Percentiles rank a stretch among this genome's conserved stretches.
Evolutionary conservation across 2,113 vertebrate genomes (phyloP).

Genomic region (Tragelaphus buxtoni): DNA sequence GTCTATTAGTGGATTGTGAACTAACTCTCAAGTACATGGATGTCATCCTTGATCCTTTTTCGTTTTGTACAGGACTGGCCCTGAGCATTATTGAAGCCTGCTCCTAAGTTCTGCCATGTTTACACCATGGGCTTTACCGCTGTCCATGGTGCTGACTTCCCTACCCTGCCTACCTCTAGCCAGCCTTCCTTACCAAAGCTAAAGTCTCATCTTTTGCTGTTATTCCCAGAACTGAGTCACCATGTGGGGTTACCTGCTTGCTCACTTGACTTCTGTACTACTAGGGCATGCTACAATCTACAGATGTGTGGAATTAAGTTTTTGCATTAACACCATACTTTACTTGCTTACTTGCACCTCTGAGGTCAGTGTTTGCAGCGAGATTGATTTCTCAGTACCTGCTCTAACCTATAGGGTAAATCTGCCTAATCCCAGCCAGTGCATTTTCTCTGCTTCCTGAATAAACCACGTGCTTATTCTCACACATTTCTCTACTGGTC

Average conservation of each 20-base stretch:
- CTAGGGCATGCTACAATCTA: background rate
- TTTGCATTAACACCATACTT: background rate
- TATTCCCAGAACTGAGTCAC: too few species aligned
- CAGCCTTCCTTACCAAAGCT: background rate
- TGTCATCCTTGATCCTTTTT: background rate
- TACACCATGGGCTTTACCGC: rapidly evolving
- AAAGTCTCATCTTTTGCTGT: background rate
- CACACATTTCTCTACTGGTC: background rate
- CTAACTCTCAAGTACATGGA: background rate
- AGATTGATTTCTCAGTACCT: background rate
- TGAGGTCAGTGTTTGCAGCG: background rate
- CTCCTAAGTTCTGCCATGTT: background rate
- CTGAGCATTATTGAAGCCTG: background rate
- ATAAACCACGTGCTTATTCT: too few species aligned
- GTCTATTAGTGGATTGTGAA: background rate
- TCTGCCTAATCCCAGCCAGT: background rate
- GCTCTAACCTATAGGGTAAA: background rate
- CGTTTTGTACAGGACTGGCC: background rate
- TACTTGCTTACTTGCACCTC: background rate
- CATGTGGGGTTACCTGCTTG: too few species aligned
- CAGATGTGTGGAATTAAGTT: background rate
- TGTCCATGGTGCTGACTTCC: background rate
- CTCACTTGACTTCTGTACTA: background rate
- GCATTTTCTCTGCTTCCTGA: background rate
- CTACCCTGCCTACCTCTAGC: background rate